A percentile compares a stretch with the other conserved stretches of the same genome.
phyloP scores from a whole-genome alignment of 2,888 invertebrate species.

The Caenorhabditis zanzibari region DNA sequence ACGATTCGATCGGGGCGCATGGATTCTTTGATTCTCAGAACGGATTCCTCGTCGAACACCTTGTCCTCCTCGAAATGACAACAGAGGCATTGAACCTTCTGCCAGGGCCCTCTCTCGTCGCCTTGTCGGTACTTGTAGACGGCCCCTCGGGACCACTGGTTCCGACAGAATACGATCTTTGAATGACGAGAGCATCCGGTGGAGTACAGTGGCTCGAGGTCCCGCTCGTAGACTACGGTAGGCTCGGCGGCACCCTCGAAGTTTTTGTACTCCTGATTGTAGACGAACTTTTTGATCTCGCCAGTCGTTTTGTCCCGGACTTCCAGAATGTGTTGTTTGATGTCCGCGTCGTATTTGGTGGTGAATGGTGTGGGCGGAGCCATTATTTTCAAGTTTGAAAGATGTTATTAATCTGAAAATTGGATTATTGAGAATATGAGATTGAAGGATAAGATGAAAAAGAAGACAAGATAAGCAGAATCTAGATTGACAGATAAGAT shows the following conservation, averaged over 20 bases:
- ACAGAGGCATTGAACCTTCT: slow-evolving; percentile 14
- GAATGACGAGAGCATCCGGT: background rate
- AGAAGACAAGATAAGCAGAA: background rate
- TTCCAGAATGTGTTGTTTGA: slow-evolving; percentile 6
- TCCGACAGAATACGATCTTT: background rate
- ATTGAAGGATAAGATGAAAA: background rate
- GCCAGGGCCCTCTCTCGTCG: background rate
- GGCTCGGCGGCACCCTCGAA: background rate
- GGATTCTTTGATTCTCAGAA: background rate
- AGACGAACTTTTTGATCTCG: background rate
- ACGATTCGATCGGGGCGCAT: background rate
- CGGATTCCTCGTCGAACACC: background rate
- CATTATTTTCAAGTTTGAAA: slow-evolving; percentile 17
- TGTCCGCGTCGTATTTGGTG: background rate
- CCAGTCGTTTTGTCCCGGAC: slow-evolving; percentile 2
- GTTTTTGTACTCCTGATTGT: background rate
- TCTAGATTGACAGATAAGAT: background rate
- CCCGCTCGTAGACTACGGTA: background rate
- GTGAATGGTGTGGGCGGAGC: slow-evolving; percentile 19
- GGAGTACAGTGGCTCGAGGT: background rate
- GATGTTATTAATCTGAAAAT: slow-evolving; percentile 1
- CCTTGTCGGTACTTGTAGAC: slow-evolving; percentile 7
- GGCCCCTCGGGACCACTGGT: background rate
- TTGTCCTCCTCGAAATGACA: background rate
- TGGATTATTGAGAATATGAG: background rate